A percentile compares a stretch with the other conserved stretches of the same genome.
phyloP scores from a whole-genome alignment of 2,113 vertebrate genomes.

The Elgaria multicarinata region DNA sequence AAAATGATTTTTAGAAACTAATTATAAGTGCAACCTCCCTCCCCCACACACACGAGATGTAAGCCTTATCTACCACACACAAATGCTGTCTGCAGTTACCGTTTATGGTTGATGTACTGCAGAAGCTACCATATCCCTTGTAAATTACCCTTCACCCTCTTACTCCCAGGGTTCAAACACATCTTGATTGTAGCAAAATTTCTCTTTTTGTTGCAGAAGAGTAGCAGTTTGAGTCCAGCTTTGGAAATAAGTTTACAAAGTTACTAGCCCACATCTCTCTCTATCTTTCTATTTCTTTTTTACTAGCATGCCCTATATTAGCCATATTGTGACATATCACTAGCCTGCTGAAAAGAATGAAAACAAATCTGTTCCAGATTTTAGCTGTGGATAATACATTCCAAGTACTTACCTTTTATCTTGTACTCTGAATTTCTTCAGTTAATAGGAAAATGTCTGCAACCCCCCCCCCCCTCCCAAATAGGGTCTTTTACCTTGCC shows the following conservation, averaged over 20 bases:
- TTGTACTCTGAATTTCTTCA: not conserved
- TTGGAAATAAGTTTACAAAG: not conserved
- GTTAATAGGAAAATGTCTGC: not conserved
- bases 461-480: too few relatives aligned
- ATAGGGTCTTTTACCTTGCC: not conserved
- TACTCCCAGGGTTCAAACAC: not conserved
- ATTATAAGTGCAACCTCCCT: not conserved
- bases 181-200: not conserved
- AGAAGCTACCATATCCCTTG: not conserved
- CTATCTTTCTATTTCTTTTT: not conserved
- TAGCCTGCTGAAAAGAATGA: not conserved
- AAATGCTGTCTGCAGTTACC: too few relatives aligned
- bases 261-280: not conserved
- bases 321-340: not conserved
- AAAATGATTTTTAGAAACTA: not conserved
- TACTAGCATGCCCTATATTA: not conserved
- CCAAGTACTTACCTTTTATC: not conserved
- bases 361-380: not conserved
- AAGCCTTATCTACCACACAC: not conserved
- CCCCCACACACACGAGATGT: not conserved
- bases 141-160: not conserved
- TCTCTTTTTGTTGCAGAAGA: not conserved
- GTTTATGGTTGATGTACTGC: not conserved
- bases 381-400: not conserved
- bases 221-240: not conserved